phyloP scores from a whole-genome alignment of 1,140 invertebrate species.

The Apis florea region DNA sequence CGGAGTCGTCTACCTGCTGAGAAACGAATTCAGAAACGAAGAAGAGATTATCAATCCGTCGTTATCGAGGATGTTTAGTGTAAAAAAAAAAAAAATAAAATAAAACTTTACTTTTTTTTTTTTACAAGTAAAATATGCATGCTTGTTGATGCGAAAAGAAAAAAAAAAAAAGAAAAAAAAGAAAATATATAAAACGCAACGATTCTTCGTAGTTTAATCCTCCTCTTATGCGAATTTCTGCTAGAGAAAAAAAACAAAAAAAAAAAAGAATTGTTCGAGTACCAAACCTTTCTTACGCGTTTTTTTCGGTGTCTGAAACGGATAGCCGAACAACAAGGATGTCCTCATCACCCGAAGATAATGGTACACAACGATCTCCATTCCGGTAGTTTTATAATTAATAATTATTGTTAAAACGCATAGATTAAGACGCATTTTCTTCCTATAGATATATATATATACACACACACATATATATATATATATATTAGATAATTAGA shows the following conservation, averaged over 20 bases:
- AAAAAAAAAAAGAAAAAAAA: too few relatives aligned
- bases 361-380: slow-evolving; percentile 27
- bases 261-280: neutral
- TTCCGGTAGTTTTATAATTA: slow-evolving; percentile 34
- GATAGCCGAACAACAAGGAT: slow-evolving; percentile 1
- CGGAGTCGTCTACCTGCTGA: too few relatives aligned
- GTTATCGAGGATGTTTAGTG: too few relatives aligned
- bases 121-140: too few relatives aligned
- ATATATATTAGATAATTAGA: neutral
- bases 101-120: too few relatives aligned
- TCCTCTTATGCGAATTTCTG: neutral
- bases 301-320: slow-evolving; percentile 16
- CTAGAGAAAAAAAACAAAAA: too few relatives aligned
- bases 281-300: neutral
- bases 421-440: slow-evolving; percentile 38
- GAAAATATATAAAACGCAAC: neutral
- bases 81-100: too few relatives aligned
- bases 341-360: slow-evolving; percentile 52
- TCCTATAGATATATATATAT: slow-evolving; percentile 6
- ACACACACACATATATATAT: too few relatives aligned
- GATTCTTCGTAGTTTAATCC: slow-evolving; percentile 4
- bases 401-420: slow-evolving; percentile 18
- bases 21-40: too few relatives aligned
- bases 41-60: too few relatives aligned
- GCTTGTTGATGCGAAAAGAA: too few relatives aligned